phyloP scores from a whole-genome alignment of 2,797 vertebrate species.

The Muscicapa striata region DNA sequence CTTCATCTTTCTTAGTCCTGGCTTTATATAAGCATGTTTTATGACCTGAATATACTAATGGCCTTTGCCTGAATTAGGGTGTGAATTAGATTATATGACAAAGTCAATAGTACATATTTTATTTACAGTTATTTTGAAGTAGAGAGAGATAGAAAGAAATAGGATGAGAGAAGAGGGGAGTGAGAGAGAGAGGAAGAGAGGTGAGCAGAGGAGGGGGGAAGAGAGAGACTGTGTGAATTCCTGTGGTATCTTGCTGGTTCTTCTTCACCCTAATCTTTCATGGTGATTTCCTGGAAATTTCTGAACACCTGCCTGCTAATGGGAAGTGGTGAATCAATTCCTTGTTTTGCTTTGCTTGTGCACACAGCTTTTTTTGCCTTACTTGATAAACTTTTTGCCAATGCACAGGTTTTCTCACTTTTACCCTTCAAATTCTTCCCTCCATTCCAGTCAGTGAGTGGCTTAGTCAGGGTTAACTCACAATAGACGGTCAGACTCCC shows the following conservation, averaged over 20 bases:
- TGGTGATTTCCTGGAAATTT: background rate
- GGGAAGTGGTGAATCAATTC: background rate
- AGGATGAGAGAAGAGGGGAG: background rate
- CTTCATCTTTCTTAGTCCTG: background rate
- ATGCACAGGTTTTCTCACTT: background rate
- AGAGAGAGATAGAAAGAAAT: background rate
- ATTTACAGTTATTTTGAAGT: background rate
- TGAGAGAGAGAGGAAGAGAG: no score
- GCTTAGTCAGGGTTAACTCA: background rate
- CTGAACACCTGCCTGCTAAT: background rate
- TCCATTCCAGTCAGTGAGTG: accelerated
- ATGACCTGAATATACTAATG: no score
- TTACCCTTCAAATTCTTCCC: background rate
- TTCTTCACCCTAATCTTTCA: background rate
- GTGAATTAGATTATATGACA: background rate
- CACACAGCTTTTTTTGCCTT: background rate
- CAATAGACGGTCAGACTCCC: background rate
- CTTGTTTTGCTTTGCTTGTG: background rate
- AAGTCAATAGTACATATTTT: background rate
- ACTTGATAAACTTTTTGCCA: background rate
- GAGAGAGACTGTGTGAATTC: background rate
- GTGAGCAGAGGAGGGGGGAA: background rate
- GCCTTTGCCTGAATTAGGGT: no score
- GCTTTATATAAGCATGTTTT: background rate
- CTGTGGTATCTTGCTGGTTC: background rate